Evolutionary conservation across 2,113 vertebrate genomes (phyloP).

Genomic region (Glareola pratincola): DNA sequence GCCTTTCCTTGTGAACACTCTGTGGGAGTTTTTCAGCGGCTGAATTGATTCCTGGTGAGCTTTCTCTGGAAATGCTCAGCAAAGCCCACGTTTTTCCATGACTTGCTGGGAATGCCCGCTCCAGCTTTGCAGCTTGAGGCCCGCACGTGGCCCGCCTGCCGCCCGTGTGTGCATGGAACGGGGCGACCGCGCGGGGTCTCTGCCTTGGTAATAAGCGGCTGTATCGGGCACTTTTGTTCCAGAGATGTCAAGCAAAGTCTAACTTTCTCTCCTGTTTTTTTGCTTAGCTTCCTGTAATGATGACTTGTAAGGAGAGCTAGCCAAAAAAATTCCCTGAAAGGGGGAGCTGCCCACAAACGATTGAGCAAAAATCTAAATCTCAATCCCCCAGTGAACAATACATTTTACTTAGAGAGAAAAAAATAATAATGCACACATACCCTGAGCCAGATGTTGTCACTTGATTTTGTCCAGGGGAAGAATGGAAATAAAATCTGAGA

Average conservation of each 20-base stretch:
- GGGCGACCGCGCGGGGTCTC: neutral
- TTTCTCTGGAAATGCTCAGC: neutral
- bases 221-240: neutral
- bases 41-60: neutral
- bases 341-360: conserved; percentile 27
- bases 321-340: conserved; percentile 9
- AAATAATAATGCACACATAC: neutral
- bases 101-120: neutral
- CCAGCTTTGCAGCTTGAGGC: neutral
- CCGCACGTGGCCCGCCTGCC: neutral
- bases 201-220: neutral
- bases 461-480: conserved; percentile 42
- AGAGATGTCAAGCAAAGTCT: neutral
- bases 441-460: conserved; percentile 40
- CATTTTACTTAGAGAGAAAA: conserved; percentile 26
- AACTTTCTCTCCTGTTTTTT: conserved; percentile 4
- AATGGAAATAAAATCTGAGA: conserved; percentile 12
- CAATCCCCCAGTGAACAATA: conserved; percentile 49
- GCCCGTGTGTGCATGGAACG: neutral
- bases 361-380: conserved; percentile 52
- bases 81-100: neutral
- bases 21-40: neutral
- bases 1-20: neutral
- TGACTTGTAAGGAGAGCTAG: neutral
- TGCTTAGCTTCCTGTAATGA: conserved; percentile 28